Evolutionary conservation across 2,888 invertebrate species (phyloP).

Genomic region (Ophion ellenae): DNA sequence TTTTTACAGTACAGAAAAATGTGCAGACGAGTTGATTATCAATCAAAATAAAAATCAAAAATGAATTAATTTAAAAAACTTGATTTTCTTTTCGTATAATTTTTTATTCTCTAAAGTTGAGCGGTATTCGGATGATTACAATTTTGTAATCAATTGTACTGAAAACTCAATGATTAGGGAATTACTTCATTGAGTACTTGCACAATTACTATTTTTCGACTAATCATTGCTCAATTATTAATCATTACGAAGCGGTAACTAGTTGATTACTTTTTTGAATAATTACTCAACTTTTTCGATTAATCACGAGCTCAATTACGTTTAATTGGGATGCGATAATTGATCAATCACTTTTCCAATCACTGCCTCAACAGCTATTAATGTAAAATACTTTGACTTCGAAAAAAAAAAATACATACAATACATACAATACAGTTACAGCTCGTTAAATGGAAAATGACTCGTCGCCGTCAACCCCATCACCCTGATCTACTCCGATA

Average conservation of each 20-base stretch:
- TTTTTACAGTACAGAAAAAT: too few species aligned
- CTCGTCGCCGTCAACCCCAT: background rate
- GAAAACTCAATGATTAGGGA: background rate
- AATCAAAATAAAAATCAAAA: background rate
- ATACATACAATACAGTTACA: too few species aligned
- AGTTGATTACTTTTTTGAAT: background rate
- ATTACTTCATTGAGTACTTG: background rate
- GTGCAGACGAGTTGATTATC: too few species aligned
- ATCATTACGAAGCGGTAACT: background rate
- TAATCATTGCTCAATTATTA: background rate
- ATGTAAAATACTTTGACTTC: background rate
- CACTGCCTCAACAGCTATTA: background rate
- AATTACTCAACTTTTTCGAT: background rate
- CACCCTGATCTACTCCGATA: background rate
- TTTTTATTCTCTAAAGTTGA: background rate
- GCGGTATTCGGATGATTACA: too few species aligned
- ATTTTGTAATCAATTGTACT: background rate
- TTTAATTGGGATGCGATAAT: background rate
- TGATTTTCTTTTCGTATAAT: background rate
- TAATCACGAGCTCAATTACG: background rate
- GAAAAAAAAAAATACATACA: too few species aligned
- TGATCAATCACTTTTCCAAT: background rate
- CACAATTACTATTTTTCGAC: background rate
- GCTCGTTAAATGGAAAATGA: background rate
- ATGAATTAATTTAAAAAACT: background rate